Percentiles rank a stretch among this genome's conserved stretches.
Conservation (phyloP, 2,888 invertebrate species). For the Sinelater perroti region DNA sequence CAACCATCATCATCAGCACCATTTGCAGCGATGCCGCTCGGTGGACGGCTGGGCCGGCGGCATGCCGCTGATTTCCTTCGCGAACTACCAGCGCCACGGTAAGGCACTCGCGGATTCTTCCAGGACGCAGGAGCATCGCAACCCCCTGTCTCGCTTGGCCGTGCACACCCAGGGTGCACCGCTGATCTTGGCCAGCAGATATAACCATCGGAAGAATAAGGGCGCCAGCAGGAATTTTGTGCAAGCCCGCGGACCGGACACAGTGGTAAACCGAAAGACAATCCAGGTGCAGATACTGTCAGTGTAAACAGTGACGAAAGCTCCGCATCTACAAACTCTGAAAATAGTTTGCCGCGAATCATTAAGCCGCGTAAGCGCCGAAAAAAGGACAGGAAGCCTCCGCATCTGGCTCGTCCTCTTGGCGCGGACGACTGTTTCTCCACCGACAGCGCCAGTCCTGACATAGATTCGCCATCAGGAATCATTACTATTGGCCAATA, state of each 20-base stretch:
- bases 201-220: conserved; percentile 59
- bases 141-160: conserved; percentile 77
- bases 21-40: conserved; percentile 56
- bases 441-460: conserved; percentile 55
- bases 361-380: conserved; percentile 89
- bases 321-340: conserved; percentile 70
- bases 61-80: conserved; percentile 81
- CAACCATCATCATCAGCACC: conserved; percentile 45
- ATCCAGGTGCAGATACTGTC: conserved; percentile 65
- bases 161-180: conserved; percentile 87
- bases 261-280: conserved; percentile 43
- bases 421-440: conserved; percentile 52
- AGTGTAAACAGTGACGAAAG: conserved; percentile 83
- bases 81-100: conserved; percentile 58
- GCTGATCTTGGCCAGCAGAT: conserved; percentile 76
- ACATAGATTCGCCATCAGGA: conserved; percentile 42
- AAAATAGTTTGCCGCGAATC: conserved; percentile 84
- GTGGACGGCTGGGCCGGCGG: conserved; percentile 79
- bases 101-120: conserved; percentile 20
- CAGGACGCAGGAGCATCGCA: conserved; percentile 48
- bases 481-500: conserved; percentile 12
- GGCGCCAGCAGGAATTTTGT: conserved; percentile 36
- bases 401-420: conserved; percentile 55
- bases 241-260: conserved; percentile 9
- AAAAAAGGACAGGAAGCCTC: conserved; percentile 87